Conservation (phyloP, 2,888 invertebrate genomes). For the Zeuzera pyrina region DNA sequence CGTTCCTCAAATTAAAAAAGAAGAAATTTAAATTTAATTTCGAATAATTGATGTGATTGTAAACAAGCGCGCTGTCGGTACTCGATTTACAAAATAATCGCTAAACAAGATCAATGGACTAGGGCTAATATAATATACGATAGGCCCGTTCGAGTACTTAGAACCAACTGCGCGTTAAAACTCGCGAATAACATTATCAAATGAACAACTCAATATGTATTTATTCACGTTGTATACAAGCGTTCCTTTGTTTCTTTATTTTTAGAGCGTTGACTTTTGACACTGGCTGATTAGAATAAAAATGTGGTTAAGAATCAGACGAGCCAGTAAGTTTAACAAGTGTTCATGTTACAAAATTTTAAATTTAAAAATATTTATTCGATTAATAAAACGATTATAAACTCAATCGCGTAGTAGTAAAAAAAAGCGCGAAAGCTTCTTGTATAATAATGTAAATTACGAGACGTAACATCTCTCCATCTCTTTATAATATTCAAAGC, state of each 20-base stretch:
- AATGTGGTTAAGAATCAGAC: no score
- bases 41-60: neutral
- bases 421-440: no score
- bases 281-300: no score
- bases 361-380: no score
- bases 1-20: neutral
- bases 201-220: slow-evolving; percentile 29
- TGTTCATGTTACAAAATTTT: no score
- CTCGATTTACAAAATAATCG: neutral
- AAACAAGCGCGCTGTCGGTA: neutral
- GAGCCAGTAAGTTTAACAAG: no score
- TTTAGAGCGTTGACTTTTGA: slow-evolving; percentile 48
- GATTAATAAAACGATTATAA: no score
- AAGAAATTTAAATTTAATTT: neutral
- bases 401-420: no score
- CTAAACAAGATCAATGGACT: neutral
- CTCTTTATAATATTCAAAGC: no score
- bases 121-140: no score
- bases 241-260: slow-evolving; percentile 48
- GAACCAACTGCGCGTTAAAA: neutral
- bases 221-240: slow-evolving; percentile 34
- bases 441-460: no score
- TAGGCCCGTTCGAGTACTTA: neutral
- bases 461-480: no score
- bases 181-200: neutral